Conservation (phyloP, 2,888 invertebrate genomes). For the Malacosoma neustria region DNA sequence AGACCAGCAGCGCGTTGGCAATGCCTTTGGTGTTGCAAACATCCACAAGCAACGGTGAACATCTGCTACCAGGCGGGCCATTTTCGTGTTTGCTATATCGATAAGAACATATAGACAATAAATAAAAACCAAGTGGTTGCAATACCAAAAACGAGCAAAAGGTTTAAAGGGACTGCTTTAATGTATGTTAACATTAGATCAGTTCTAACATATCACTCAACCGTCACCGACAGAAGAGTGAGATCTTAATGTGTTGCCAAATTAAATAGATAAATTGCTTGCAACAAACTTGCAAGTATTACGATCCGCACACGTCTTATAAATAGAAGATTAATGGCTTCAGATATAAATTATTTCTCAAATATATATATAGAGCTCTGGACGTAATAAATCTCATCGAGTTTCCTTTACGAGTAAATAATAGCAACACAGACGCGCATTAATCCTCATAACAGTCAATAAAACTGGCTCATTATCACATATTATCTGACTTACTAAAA, state of each 20-base stretch:
- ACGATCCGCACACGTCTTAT: conserved; percentile 20
- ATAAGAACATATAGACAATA: too few species aligned
- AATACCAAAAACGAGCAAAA: too few species aligned
- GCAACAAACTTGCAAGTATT: conserved; percentile 17
- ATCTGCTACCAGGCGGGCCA: too few species aligned
- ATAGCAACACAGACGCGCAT: neutral
- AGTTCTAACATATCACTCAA: too few species aligned
- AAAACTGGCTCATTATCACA: neutral
- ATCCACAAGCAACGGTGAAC: too few species aligned
- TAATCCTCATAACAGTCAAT: neutral
- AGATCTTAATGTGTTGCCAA: conserved; percentile 6
- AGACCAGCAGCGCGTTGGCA: too few species aligned
- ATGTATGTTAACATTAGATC: too few species aligned
- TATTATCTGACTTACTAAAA: neutral
- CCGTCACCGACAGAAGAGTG: too few species aligned
- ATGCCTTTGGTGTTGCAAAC: too few species aligned
- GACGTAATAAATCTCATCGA: conserved; percentile 25
- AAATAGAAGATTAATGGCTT: conserved; percentile 28
- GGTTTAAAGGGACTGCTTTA: too few species aligned
- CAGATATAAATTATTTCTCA: conserved; percentile 28
- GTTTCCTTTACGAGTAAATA: conserved; percentile 20
- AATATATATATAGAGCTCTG: conserved; percentile 19
- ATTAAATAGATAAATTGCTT: conserved; percentile 17
- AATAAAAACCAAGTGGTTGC: too few species aligned
- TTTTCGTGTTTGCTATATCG: too few species aligned